phyloP scores from a whole-genome alignment of 1,140 invertebrate genomes.

The Zophobas atratus region DNA sequence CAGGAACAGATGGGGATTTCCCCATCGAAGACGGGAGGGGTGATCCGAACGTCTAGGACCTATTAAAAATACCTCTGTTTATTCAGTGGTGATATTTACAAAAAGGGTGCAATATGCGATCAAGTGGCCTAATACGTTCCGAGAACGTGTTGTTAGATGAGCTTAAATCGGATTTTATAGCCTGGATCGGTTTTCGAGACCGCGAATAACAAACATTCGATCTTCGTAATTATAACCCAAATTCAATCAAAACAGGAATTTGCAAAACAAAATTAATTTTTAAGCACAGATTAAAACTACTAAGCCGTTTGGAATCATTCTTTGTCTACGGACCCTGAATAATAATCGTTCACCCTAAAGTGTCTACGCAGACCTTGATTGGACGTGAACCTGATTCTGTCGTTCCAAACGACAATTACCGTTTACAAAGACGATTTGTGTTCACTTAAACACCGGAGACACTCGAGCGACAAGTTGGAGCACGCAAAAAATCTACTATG shows the following conservation, averaged over 20 bases:
- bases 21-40: conserved; percentile 27
- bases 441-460: conserved; percentile 57
- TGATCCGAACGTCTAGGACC: conserved; percentile 3
- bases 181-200: conserved; percentile 28
- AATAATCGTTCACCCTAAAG: conserved; percentile 20
- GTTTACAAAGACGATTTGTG: conserved; percentile 61
- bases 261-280: conserved; percentile 39
- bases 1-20: conserved; percentile 42
- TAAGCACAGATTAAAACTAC: conserved; percentile 31
- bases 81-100: conserved; percentile 38
- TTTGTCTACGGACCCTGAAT: conserved; percentile 29
- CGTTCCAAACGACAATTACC: conserved; percentile 58
- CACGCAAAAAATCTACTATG: conserved; percentile 17
- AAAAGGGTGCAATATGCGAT: conserved; percentile 44
- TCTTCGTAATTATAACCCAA: conserved; percentile 25
- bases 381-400: conserved; percentile 57
- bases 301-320: conserved; percentile 15
- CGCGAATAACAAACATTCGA: conserved; percentile 46
- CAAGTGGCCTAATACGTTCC: conserved; percentile 22
- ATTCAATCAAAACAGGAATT: conserved; percentile 36
- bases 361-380: conserved; percentile 48
- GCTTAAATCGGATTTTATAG: conserved; percentile 42
- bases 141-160: conserved; percentile 30
- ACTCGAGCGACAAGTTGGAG: conserved; percentile 45
- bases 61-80: conserved; percentile 38